Base-by-base conservation (phyloP, 2,888 invertebrate species). In the Meteorus cinctellus region DNA sequence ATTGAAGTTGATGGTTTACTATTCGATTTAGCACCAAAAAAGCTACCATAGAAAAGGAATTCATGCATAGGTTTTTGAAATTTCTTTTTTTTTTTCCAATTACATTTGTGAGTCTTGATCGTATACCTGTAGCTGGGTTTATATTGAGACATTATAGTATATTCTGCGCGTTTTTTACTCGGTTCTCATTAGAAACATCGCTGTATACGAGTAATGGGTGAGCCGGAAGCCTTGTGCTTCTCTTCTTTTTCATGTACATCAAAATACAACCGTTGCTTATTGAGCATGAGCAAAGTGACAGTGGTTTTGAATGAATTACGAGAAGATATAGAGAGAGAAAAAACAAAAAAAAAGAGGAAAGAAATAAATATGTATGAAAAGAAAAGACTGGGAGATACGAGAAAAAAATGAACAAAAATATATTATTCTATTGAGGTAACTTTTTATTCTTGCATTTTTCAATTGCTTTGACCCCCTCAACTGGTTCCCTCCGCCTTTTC, bases 201-300 rank as follows among this genome's bases (percentile, higher is more conserved):
- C 12, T 48, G 24, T 62, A 72, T 62, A 63, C 45, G 19, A 36
- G 45, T 60, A 72, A 24, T 16, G 36, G 16, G 36, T 71, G 71
- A 72, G 62, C 71, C 70, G 71, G 71, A 63, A 72, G 62, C 62
- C 31, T 16, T 36, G 70, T 29, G 62, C 63, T 62, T 45, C 24
- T 63, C 41, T 72, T 62, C 62, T 29, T 72, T 62, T 72, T 29
- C 36, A 48, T 19, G 24, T 41, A 41, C 29, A 65, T 45, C 65
- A 72, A 72, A 45, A 51, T 48, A 63, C 51, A 63, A 51, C 63
- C 31, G 45, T 51, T 45, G 27, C 48, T 72, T 51, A 65, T 48
- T 34, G 45, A 45, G 48, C 48, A 65, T 19, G 63, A 63, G 65
- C 2, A 14, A 16, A 48, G 48, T 48, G n/a, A 48, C 48, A 48